Conservation (phyloP, 1,140 invertebrate species). For the Zaprionus davidi region DNA sequence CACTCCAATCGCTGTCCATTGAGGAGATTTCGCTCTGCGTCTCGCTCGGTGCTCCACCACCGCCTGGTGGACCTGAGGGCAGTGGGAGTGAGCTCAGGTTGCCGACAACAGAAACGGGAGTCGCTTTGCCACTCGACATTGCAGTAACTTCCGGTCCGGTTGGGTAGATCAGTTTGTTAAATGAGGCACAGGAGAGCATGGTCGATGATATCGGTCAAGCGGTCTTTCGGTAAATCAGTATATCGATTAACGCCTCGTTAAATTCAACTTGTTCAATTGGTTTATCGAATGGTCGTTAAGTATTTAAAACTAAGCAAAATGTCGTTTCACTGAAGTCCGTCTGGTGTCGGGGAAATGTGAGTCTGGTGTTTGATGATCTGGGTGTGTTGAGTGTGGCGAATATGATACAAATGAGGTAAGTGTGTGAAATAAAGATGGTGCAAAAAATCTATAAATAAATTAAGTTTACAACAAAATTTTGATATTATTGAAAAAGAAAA, state of each 20-base stretch:
- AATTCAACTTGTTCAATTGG: constrained; percentile 41
- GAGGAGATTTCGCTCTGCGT: constrained; percentile 83
- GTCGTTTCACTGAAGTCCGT: constrained; percentile 46
- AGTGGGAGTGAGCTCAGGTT: constrained; percentile 34
- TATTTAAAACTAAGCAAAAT: constrained; percentile 63
- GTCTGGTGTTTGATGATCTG: constrained; percentile 19
- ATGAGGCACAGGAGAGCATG: constrained; percentile 79
- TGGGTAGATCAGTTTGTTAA: constrained; percentile 76
- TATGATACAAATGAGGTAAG: constrained; percentile 22
- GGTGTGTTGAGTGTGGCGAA: constrained; percentile 15
- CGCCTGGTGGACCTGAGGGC: constrained; percentile 23
- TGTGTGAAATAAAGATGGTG: not conserved
- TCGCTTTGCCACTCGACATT: constrained; percentile 41
- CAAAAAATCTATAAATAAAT: not conserved
- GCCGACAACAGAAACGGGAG: constrained; percentile 25
- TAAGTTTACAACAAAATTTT: not conserved
- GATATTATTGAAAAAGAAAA: not conserved
- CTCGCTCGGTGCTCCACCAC: constrained; percentile 75
- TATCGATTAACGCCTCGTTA: constrained; percentile 16
- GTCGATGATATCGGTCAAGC: constrained; percentile 34
- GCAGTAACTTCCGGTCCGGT: constrained; percentile 55
- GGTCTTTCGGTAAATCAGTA: constrained; percentile 18
- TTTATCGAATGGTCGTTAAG: constrained; percentile 51
- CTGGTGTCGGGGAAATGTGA: constrained; percentile 17
- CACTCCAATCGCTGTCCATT: constrained; percentile 84